These are phyloP conservation scores for Seira ritae DNA, from an alignment of 2,888 invertebrate species.

Conservation along the genomic window DNA sequence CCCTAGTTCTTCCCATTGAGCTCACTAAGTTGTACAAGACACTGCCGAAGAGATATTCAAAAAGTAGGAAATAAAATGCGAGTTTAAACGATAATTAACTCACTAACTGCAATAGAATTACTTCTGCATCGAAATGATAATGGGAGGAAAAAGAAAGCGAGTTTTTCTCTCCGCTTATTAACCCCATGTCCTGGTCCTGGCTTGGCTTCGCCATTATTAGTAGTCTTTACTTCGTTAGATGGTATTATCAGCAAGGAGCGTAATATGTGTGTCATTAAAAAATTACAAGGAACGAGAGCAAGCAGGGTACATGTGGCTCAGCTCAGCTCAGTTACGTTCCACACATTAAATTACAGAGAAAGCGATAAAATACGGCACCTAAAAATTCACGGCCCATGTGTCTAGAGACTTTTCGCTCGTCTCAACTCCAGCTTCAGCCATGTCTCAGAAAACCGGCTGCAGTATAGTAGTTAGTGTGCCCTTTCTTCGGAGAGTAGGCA, in stretches of 20 bases:
- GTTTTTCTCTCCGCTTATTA: not conserved
- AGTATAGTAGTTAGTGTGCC: no score
- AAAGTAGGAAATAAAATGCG: conserved; percentile 40
- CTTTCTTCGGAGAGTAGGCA: no score
- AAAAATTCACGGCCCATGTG: conserved; percentile 57
- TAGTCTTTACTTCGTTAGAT: not conserved
- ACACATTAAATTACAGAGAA: conserved; percentile 56
- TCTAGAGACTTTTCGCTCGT: conserved; percentile 23
- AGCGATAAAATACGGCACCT: conserved; percentile 62
- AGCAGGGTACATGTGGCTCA: not conserved
- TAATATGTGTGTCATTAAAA: conserved; percentile 7
- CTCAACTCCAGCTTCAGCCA: no score
- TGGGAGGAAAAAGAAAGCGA: not conserved
- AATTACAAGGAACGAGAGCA: not conserved
- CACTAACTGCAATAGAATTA: conserved; percentile 46
- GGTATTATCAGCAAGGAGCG: not conserved
- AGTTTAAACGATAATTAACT: conserved; percentile 58
- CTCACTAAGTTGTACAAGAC: not conserved
- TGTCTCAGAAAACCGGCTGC: not conserved
- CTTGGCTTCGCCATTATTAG: not conserved
- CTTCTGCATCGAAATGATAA: conserved; percentile 46
- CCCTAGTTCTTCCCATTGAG: no score
- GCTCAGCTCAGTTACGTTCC: conserved; percentile 24
- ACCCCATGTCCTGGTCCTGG: not conserved
- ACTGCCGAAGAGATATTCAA: conserved; percentile 14